phyloP scores from a whole-genome alignment of 2,113 vertebrate genomes.

The Neodon shergylaensis region DNA sequence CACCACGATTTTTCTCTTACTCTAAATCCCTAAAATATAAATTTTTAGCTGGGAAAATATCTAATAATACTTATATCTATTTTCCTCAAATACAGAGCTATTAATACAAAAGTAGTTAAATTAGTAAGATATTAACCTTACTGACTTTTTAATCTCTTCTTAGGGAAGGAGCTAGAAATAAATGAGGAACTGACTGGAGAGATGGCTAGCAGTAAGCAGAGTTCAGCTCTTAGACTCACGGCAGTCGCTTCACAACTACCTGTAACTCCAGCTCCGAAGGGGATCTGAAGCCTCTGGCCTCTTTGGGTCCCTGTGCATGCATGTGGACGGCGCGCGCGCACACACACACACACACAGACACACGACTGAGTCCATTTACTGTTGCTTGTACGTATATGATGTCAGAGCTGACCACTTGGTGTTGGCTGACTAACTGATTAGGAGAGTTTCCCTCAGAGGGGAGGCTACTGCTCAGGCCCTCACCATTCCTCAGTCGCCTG shows the following conservation, averaged over 20 bases:
- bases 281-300: background rate
- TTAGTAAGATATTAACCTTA: background rate
- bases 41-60: background rate
- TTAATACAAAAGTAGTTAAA: background rate
- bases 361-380: background rate
- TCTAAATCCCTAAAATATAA: background rate
- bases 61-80: slow-evolving; percentile 14
- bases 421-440: background rate
- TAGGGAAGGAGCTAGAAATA: background rate
- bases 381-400: background rate
- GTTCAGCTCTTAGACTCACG: background rate
- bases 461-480: background rate
- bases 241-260: background rate
- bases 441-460: background rate
- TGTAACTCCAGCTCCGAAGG: too few species aligned
- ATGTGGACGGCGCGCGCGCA: too few species aligned
- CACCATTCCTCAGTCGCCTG: background rate
- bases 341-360: background rate
- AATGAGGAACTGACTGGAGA: background rate
- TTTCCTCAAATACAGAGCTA: slow-evolving; percentile 1
- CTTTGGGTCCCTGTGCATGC: background rate
- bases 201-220: background rate
- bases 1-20: background rate
- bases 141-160: slow-evolving; percentile 2
- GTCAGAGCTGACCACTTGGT: background rate